Evolutionary conservation across 2,888 invertebrate species (phyloP).

Genomic region (Metacarcinus magister): DNA sequence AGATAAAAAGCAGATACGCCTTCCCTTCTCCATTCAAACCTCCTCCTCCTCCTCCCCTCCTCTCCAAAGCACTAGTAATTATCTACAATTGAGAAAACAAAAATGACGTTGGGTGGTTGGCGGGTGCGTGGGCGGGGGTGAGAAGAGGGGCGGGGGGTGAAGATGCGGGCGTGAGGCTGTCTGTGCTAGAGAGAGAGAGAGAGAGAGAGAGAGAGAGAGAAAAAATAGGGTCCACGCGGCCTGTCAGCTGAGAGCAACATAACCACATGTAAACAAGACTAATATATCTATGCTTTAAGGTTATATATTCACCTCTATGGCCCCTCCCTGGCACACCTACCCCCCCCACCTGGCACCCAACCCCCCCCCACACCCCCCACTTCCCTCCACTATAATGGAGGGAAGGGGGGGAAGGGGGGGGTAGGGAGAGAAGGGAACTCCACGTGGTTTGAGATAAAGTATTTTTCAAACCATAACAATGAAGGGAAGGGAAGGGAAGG

Average conservation of each 20-base stretch:
- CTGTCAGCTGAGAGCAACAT: neutral
- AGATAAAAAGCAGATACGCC: neutral
- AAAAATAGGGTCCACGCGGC: neutral
- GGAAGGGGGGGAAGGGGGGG: neutral
- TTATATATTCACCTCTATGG: neutral
- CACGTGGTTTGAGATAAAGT: neutral
- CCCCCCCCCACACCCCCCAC: neutral
- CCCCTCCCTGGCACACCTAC: neutral
- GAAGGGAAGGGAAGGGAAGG: neutral
- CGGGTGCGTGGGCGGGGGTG: neutral
- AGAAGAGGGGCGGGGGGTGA: neutral
- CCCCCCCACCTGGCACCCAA: neutral
- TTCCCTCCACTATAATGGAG: neutral
- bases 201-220: constrained; percentile 56
- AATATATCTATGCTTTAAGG: neutral
- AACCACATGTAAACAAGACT: neutral
- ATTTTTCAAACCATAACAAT: neutral
- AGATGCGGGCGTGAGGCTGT: neutral
- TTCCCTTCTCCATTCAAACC: neutral
- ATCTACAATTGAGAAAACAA: neutral
- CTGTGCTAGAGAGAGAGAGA: neutral
- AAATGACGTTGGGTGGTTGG: neutral
- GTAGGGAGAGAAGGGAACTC: neutral
- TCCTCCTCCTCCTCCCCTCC: neutral
- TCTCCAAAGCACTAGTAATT: neutral